Base-by-base conservation (phyloP, 2,888 invertebrate species). In the Lepidochitona cinerea region DNA sequence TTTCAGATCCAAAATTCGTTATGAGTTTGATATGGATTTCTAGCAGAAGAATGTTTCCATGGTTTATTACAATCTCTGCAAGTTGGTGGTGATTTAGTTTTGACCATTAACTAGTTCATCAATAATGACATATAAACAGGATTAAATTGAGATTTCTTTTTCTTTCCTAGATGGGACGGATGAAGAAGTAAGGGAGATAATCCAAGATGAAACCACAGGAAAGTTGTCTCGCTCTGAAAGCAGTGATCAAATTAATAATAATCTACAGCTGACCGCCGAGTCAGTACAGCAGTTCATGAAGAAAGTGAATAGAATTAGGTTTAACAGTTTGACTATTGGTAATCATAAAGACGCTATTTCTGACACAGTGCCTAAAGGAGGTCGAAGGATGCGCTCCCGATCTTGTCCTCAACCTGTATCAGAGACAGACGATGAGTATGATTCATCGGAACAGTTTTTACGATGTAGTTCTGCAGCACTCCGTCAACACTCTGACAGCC, bases 251-350 rank as follows among this genome's bases (percentile, higher is more conserved):
- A 52, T 67, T 6, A 41, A 67, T 14, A 68, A 78, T 12, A 75
- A 75, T 64, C 67, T 75, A 7, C 66, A 66, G 35, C 74, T 83
- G 14, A 87, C 88, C 0, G 88, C 88, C 0, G 85, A 87, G 72
- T 89, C 89, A 1, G 88, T 89, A 23, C 80, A 84, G 29, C 85
- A 86, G 65, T 88, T 89, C 73, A 88, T 88, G 86, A 83, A 82
- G 68, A 83, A 82, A 68, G 85, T 88, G 32, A 89, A 89, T 74
- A 71, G 89, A 29, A 87, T 88, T n/a, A 75, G 88, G 14, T 87
- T 86, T 72, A 86, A 85, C 73, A 86, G 85, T 76, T 78, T 85
- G 12, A 83, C 82, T 3, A 76, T 76, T 7, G 71, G 79, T 4
- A 80, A 80, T 14, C 73, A 68, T 49, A 64, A 79, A 6, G 79